phyloP scores from a whole-genome alignment of 2,113 vertebrate species.

The Peromyscus leucopus region DNA sequence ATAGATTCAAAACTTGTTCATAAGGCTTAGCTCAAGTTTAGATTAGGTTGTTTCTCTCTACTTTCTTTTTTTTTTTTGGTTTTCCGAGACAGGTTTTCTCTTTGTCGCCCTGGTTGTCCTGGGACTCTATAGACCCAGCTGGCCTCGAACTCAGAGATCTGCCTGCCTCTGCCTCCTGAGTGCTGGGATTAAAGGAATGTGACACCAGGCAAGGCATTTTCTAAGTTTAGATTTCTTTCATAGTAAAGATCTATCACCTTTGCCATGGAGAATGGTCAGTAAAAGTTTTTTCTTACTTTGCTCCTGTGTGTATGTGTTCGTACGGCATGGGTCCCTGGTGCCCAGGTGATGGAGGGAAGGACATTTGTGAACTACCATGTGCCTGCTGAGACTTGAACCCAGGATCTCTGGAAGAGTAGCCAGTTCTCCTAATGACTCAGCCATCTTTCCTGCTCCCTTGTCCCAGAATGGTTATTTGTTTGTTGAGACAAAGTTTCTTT shows the following conservation, averaged over 20 bases:
- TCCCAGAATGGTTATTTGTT: neutral
- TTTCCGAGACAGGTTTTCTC: neutral
- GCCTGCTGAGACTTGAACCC: neutral
- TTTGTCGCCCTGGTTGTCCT: neutral
- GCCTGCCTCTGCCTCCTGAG: neutral
- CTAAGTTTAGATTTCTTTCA: constrained; percentile 34
- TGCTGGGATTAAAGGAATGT: neutral
- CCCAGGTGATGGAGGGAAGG: neutral
- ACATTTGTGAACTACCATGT: neutral
- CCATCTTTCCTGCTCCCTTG: neutral
- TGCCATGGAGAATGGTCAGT: neutral
- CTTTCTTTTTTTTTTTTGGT: neutral
- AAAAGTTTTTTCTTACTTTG: neutral
- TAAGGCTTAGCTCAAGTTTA: neutral
- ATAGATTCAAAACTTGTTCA: constrained; percentile 31
- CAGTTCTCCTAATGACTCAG: neutral
- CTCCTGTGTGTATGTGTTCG: neutral
- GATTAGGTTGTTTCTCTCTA: neutral
- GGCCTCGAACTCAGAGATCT: neutral
- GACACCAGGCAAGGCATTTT: neutral
- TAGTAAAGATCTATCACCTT: constrained; percentile 16
- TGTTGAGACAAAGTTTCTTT: neutral
- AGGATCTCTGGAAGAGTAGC: neutral
- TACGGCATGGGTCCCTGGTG: too few relatives aligned
- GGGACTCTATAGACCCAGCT: neutral